Evolutionary conservation across 2,113 vertebrate species (phyloP).

Genomic region (Noctilio leporinus): DNA sequence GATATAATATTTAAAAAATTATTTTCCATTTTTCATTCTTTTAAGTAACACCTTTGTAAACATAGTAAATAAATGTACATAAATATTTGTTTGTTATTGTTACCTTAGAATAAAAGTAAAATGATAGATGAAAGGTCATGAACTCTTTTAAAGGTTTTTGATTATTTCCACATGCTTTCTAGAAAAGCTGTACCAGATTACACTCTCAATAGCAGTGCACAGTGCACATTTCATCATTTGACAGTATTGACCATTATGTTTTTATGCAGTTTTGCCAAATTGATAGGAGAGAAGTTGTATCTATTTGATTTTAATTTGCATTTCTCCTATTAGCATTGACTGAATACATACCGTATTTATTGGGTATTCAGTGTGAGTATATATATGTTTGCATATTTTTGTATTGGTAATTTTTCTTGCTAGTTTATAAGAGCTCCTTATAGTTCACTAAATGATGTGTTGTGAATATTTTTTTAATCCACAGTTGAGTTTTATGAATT

Average conservation of each 20-base stretch:
- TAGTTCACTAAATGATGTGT: not conserved
- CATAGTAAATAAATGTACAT: not conserved
- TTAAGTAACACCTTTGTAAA: not conserved
- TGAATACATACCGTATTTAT: not conserved
- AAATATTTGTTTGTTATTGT: not conserved
- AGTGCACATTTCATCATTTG: not conserved
- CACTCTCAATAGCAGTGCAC: not conserved
- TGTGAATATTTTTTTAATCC: not conserved
- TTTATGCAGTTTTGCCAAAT: not conserved
- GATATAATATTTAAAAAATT: not conserved
- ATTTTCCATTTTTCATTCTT: constrained; percentile 29
- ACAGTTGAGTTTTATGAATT: constrained; percentile 1
- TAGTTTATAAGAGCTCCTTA: not conserved
- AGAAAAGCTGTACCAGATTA: not conserved
- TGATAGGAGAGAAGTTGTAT: not conserved
- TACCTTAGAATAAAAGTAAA: constrained; percentile 16
- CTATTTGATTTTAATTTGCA: not conserved
- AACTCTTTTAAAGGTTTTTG: not conserved
- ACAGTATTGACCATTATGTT: not conserved
- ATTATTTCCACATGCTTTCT: not conserved
- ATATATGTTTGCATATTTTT: not conserved
- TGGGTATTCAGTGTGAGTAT: not conserved
- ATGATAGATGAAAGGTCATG: not conserved
- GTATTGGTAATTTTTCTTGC: not conserved
- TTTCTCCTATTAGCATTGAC: not conserved